These are phyloP conservation scores for Dasyprocta punctata DNA, from an alignment of 2,113 vertebrate species.

Conservation along the genomic window DNA sequence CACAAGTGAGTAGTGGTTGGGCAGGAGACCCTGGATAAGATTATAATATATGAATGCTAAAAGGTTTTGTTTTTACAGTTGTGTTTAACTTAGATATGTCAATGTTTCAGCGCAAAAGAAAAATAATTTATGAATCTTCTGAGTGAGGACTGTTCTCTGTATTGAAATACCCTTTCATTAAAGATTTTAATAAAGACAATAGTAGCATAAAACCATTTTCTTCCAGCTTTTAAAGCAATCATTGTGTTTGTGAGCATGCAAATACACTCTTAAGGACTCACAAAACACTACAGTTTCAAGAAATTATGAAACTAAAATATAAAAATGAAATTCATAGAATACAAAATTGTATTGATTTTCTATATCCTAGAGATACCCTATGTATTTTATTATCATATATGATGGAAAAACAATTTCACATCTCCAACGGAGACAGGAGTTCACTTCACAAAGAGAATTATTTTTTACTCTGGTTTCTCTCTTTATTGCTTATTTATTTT, in stretches of 20 bases:
- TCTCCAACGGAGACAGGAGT: background rate
- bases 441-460: background rate
- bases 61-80: background rate
- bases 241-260: background rate
- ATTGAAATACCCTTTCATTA: background rate
- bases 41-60: background rate
- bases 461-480: background rate
- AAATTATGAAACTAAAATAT: background rate
- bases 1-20: background rate
- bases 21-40: background rate
- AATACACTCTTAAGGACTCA: background rate
- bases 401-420: background rate
- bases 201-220: background rate
- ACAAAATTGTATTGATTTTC: background rate
- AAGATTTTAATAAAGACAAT: background rate
- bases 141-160: background rate
- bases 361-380: accelerated
- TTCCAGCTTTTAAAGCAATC: background rate
- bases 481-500: background rate
- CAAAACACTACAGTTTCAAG: background rate
- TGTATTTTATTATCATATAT: background rate
- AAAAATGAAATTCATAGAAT: background rate
- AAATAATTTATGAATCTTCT: background rate
- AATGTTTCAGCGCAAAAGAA: background rate
- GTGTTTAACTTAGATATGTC: background rate